phyloP scores from a whole-genome alignment of 2,113 vertebrate genomes.

The Cariama cristata region DNA sequence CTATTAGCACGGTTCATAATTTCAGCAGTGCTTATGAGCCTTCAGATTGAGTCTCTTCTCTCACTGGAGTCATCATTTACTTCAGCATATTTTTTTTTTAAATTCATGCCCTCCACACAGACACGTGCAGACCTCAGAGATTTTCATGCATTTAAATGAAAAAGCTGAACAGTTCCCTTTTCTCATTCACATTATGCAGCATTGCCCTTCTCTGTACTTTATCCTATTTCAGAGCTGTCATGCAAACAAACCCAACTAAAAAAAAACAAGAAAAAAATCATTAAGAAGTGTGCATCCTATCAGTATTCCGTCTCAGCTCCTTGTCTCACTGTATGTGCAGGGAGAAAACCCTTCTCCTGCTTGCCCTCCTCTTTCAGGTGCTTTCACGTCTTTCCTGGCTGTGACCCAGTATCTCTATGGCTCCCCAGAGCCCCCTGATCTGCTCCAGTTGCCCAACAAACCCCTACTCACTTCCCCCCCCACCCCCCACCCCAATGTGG shows the following conservation, averaged over 20 bases:
- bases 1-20: not conserved
- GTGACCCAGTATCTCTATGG: not conserved
- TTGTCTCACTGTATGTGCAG: not conserved
- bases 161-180: constrained; percentile 24
- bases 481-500: not conserved
- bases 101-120: not conserved
- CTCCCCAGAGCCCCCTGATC: not conserved
- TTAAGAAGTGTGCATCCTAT: not conserved
- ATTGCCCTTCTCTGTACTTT: constrained; percentile 59
- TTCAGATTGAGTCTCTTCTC: constrained; percentile 32
- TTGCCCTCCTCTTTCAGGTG: not conserved
- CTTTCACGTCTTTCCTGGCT: not conserved
- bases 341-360: not conserved
- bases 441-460: not conserved
- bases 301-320: not conserved
- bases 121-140: not conserved
- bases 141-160: constrained; percentile 57
- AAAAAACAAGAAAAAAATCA: not conserved
- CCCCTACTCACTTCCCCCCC: rapidly evolving
- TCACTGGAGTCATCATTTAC: not conserved
- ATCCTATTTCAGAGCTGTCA: constrained; percentile 35
- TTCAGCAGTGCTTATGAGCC: not conserved
- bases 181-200: constrained; percentile 27
- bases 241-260: not conserved
- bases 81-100: not conserved